A percentile compares a stretch with the other conserved stretches of the same genome.
Evolutionary conservation across 2,113 vertebrate genomes (phyloP).

Genomic region (Crypturellus undulatus): DNA sequence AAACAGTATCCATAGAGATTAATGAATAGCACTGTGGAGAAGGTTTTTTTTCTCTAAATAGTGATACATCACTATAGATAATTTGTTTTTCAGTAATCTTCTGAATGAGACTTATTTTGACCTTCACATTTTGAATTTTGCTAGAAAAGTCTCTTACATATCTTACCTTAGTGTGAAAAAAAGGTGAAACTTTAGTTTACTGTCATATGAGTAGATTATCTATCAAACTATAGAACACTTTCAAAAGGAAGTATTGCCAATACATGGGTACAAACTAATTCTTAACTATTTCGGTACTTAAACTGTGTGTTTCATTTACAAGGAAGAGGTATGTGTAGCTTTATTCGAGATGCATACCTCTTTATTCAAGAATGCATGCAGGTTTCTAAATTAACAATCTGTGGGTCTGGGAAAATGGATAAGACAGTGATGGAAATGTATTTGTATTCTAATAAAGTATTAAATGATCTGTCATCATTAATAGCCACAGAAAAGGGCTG

Average conservation of each 20-base stretch:
- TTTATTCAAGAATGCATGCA: background rate
- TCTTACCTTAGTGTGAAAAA: background rate
- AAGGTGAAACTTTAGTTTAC: background rate
- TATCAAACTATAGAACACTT: background rate
- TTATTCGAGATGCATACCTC: too few relatives aligned
- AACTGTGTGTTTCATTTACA: background rate
- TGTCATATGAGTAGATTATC: background rate
- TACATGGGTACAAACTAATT: background rate
- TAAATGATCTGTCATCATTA: slow-evolving; percentile 64
- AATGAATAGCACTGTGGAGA: background rate
- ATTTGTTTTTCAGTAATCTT: background rate
- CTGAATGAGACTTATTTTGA: background rate
- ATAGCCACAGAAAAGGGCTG: slow-evolving; percentile 43
- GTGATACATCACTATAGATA: background rate
- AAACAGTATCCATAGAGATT: background rate
- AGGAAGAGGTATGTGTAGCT: background rate
- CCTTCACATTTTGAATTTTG: background rate
- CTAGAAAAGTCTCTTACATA: background rate
- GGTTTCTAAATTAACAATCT: background rate
- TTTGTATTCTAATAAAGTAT: slow-evolving; percentile 58
- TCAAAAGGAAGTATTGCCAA: background rate
- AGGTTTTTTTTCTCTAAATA: background rate
- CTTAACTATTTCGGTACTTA: background rate
- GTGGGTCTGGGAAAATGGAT: background rate
- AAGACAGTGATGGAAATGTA: background rate